Conservation (phyloP, 2,113 vertebrate species). For the Zootoca vivipara region DNA sequence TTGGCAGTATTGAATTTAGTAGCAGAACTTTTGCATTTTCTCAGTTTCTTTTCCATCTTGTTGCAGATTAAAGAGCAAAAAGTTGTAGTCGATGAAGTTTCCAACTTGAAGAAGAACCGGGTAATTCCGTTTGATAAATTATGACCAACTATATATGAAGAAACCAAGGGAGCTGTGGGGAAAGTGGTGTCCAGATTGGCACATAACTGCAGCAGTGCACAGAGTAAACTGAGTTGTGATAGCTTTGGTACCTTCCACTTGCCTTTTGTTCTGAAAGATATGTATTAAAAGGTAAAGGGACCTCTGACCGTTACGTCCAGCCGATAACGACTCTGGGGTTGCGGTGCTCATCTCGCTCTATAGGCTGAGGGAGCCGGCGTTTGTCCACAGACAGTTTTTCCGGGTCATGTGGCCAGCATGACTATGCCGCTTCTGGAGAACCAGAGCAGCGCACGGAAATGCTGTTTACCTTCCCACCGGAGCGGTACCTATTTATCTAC, state of each 20-base stretch:
- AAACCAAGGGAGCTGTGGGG: neutral
- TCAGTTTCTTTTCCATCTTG: constrained; percentile 25
- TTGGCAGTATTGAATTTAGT: neutral
- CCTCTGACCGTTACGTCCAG: too few relatives aligned
- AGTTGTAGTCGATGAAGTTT: constrained; percentile 90
- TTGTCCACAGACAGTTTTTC: too few relatives aligned
- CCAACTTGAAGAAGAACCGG: constrained; percentile 91
- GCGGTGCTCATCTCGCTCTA: too few relatives aligned
- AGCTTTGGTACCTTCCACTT: too few relatives aligned
- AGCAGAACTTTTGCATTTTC: neutral
- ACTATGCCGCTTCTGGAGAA: too few relatives aligned
- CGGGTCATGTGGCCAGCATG: too few relatives aligned
- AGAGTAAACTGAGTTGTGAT: neutral
- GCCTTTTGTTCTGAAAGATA: neutral
- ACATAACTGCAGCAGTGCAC: neutral
- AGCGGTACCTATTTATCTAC: too few relatives aligned
- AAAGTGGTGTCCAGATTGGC: neutral
- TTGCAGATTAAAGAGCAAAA: constrained; percentile 93
- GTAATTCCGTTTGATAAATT: constrained; percentile 66
- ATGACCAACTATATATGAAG: neutral
- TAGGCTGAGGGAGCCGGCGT: too few relatives aligned
- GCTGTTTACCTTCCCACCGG: too few relatives aligned
- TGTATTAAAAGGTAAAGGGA: too few relatives aligned
- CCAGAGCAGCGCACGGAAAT: too few relatives aligned
- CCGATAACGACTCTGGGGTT: too few relatives aligned